These are phyloP conservation scores for Bos indicus DNA, from an alignment of 2,113 vertebrate genomes.

Conservation along the genomic window DNA sequence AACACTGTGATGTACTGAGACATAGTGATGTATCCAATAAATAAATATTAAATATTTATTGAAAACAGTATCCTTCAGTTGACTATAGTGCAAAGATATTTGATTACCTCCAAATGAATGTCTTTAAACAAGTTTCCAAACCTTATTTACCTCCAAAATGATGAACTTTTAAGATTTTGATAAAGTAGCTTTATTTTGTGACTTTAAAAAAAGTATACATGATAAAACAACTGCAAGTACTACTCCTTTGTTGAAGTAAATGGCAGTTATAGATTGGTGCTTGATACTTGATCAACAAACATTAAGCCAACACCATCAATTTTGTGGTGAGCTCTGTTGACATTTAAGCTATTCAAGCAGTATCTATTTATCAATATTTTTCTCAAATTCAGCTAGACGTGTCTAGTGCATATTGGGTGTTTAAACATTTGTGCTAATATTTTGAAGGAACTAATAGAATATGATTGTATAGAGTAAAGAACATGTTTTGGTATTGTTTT, in stretches of 20 bases:
- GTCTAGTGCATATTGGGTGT: not conserved
- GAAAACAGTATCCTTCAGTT: not conserved
- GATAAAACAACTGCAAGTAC: not conserved
- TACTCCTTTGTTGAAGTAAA: not conserved
- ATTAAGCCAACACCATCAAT: not conserved
- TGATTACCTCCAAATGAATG: not conserved
- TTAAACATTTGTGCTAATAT: not conserved
- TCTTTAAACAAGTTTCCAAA: not conserved
- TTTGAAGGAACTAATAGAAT: not conserved
- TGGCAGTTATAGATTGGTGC: not conserved
- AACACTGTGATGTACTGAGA: not conserved
- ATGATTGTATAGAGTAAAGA: not conserved
- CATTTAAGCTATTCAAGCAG: not conserved
- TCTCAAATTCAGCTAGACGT: not conserved
- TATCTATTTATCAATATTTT: not conserved
- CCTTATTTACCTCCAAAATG: not conserved
- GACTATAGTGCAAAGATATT: not conserved
- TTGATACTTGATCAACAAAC: not conserved
- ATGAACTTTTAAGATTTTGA: not conserved
- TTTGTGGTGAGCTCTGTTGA: not conserved
- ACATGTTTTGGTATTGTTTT: not conserved
- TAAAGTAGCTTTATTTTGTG: not conserved
- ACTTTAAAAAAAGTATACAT: not conserved
- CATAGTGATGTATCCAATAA: not conserved
- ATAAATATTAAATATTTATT: not conserved